These are phyloP conservation scores for Oscarella lobularis DNA, from an alignment of 37 sponge, comb jelly and placozoan species.

Conservation along the genomic window DNA sequence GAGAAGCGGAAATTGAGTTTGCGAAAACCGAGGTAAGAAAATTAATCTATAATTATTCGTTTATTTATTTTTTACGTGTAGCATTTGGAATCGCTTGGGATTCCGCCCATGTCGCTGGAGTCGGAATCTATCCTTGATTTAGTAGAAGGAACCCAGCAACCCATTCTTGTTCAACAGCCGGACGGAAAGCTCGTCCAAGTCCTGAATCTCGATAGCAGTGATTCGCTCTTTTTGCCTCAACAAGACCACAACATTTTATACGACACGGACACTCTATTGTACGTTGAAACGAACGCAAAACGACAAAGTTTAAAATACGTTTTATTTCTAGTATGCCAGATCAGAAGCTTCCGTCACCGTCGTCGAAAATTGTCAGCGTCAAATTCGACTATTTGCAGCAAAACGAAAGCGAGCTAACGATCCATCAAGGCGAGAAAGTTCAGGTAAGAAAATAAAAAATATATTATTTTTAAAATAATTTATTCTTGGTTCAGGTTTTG, in stretches of 20 bases:
- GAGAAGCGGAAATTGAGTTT: neutral
- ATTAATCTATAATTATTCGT: no score
- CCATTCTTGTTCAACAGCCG: neutral
- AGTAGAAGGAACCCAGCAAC: neutral
- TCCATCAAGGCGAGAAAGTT: slow-evolving; percentile 35
- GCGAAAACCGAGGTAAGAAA: no score
- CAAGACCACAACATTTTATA: neutral
- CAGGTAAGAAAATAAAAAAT: slow-evolving; percentile 15
- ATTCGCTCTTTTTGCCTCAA: neutral
- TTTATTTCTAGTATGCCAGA: neutral
- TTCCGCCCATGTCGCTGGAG: neutral
- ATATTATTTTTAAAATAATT: neutral
- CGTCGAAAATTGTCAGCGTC: slow-evolving; percentile 10
- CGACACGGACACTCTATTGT: neutral
- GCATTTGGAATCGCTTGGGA: neutral
- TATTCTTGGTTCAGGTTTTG: slow-evolving; percentile 29
- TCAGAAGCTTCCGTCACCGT: neutral
- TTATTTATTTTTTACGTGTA: no score
- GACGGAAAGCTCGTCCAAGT: neutral
- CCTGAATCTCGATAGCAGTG: neutral
- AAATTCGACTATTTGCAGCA: slow-evolving; percentile 16
- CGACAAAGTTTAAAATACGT: no score
- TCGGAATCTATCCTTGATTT: no score
- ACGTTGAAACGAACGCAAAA: no score
- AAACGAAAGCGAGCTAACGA: slow-evolving; percentile 18